phyloP scores from a whole-genome alignment of 2,113 vertebrate genomes.

The Anas platyrhynchos region DNA sequence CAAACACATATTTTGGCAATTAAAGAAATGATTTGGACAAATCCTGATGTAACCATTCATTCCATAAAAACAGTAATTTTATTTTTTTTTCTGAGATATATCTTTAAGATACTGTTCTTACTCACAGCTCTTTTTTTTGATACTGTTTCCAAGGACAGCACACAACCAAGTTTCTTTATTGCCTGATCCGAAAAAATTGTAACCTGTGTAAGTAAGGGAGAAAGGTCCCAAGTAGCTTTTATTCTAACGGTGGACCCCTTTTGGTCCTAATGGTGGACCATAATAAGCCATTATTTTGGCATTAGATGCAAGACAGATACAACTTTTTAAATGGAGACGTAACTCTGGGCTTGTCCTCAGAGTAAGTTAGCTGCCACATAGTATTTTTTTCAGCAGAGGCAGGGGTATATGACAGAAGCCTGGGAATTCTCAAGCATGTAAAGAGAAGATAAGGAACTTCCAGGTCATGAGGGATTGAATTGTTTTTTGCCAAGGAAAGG shows the following conservation, averaged over 20 bases:
- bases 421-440: neutral
- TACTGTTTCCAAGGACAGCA: neutral
- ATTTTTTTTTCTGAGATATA: neutral
- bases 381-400: neutral
- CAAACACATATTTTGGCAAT: constrained; percentile 50
- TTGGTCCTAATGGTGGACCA: neutral
- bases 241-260: neutral
- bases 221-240: neutral
- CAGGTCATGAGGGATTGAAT: neutral
- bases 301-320: neutral
- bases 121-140: neutral
- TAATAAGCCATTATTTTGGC: neutral
- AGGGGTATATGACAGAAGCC: neutral
- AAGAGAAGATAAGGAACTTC: neutral
- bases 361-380: neutral
- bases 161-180: neutral
- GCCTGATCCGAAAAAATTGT: neutral
- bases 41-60: neutral
- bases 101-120: neutral
- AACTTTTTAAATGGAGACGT: neutral
- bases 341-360: neutral
- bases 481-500: neutral
- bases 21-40: constrained; percentile 46
- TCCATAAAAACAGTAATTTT: neutral
- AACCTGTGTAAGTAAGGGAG: neutral